Percentiles rank a stretch among this genome's conserved stretches.
Conservation (phyloP, 1,140 invertebrate species). For the Portunus trituberculatus region DNA sequence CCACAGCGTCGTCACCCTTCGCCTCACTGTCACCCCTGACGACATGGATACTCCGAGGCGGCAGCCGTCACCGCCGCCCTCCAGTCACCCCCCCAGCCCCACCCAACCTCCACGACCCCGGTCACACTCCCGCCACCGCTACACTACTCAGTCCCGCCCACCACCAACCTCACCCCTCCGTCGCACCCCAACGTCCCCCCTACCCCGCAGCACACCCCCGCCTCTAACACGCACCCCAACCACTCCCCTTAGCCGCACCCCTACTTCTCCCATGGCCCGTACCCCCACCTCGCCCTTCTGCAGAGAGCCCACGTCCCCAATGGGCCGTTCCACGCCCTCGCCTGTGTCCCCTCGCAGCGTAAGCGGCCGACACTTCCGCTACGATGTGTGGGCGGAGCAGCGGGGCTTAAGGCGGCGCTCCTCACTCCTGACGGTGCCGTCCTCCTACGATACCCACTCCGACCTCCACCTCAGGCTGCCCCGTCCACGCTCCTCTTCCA, state of each 20-base stretch:
- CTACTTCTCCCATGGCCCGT: constrained; percentile 66
- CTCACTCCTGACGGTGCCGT: constrained; percentile 65
- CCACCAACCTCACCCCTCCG: constrained; percentile 57
- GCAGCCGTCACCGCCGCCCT: constrained; percentile 15
- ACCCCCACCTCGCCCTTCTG: constrained; percentile 61
- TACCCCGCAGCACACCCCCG: constrained; percentile 58
- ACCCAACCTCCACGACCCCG: constrained; percentile 63
- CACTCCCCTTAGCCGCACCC: constrained; percentile 55
- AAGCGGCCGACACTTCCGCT: constrained; percentile 64
- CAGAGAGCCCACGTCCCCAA: constrained; percentile 65
- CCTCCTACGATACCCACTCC: constrained; percentile 65
- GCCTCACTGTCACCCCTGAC: constrained; percentile 62
- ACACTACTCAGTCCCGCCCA: constrained; percentile 56
- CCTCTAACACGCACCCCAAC: constrained; percentile 62
- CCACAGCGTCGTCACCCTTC: constrained; percentile 67
- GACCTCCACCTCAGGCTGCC: constrained; percentile 68
- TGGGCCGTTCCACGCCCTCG: constrained; percentile 65
- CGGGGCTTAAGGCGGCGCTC: constrained; percentile 61
- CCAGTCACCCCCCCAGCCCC: constrained; percentile 51
- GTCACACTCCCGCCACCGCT: constrained; percentile 64
- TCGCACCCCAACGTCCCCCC: constrained; percentile 48
- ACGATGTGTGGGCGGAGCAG: constrained; percentile 66
- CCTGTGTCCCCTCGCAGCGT: constrained; percentile 63
- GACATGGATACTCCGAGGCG: background rate
- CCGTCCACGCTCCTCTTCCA: constrained; percentile 64